These are phyloP conservation scores for Sarcophaga carnaria DNA, from an alignment of 2,888 invertebrate species.

Conservation along the genomic window DNA sequence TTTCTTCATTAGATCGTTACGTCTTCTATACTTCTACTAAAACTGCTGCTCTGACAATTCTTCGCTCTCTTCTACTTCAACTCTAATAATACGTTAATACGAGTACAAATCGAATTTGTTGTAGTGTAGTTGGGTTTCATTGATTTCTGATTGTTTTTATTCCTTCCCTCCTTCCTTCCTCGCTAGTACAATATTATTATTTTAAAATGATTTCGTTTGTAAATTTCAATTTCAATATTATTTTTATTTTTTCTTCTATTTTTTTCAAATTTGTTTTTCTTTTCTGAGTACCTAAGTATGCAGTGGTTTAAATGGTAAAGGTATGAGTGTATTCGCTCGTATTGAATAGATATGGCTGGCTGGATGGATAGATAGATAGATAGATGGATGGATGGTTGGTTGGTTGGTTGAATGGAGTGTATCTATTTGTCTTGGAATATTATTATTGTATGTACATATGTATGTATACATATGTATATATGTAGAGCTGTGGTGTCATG, in stretches of 20 bases:
- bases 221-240: constrained; percentile 26
- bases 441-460: background rate
- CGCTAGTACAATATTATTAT: background rate
- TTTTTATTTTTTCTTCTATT: background rate
- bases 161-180: background rate
- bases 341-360: background rate
- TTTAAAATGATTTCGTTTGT: constrained; percentile 32
- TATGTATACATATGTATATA: constrained; percentile 1
- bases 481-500: constrained; percentile 53
- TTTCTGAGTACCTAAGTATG: constrained; percentile 28
- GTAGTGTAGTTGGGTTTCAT: background rate
- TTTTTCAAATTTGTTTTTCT: constrained; percentile 11
- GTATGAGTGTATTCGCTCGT: background rate
- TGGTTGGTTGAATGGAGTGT: background rate
- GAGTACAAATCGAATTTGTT: background rate
- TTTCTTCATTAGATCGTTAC: constrained; percentile 49
- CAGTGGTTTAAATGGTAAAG: background rate
- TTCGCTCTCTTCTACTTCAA: constrained; percentile 35
- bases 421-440: background rate
- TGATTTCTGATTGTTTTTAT: constrained; percentile 7
- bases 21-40: constrained; percentile 3
- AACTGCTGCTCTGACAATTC: constrained; percentile 4
- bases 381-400: no score
- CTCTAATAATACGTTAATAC: background rate
- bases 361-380: background rate